phyloP scores from a whole-genome alignment of 2,888 invertebrate species.

The Zygothrica quintamaculata region DNA sequence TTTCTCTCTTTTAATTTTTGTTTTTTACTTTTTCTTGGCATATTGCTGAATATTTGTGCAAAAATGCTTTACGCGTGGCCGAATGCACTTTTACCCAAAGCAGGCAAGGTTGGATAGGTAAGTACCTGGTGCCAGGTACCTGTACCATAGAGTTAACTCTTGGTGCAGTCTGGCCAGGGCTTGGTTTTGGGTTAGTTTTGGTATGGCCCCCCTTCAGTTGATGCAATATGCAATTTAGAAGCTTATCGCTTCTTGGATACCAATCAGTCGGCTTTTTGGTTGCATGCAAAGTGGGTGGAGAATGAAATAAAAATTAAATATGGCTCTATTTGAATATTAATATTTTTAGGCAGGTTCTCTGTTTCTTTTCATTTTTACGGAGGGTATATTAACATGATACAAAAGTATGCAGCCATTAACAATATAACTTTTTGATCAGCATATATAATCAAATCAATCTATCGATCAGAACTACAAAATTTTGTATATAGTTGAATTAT shows the following conservation, averaged over 20 bases:
- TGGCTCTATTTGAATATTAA: conserved; percentile 74
- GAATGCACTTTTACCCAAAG: conserved; percentile 61
- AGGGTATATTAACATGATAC: conserved; percentile 5
- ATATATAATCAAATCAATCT: too few species aligned
- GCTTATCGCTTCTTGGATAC: conserved; percentile 71
- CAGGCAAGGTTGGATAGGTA: conserved; percentile 24
- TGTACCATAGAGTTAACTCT: conserved; percentile 36
- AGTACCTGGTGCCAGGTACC: conserved; percentile 32
- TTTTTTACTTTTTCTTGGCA: conserved; percentile 22
- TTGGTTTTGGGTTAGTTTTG: conserved; percentile 58
- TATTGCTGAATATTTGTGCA: conserved; percentile 45
- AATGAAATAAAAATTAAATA: conserved; percentile 71
- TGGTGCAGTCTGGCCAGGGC: conserved; percentile 44
- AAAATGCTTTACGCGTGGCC: conserved; percentile 64
- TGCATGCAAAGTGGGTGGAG: conserved; percentile 68
- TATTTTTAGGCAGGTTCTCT: conserved; percentile 17
- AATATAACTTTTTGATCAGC: too few species aligned
- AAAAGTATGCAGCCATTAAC: too few species aligned
- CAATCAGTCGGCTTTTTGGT: conserved; percentile 63
- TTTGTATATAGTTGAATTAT: too few species aligned
- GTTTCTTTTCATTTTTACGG: conserved; percentile 4
- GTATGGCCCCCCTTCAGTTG: conserved; percentile 42
- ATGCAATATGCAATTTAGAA: conserved; percentile 74
- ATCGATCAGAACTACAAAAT: too few species aligned
- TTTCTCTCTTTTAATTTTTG: too few species aligned